phyloP scores from a whole-genome alignment of 2,113 vertebrate genomes.

The Menidia beryllina region DNA sequence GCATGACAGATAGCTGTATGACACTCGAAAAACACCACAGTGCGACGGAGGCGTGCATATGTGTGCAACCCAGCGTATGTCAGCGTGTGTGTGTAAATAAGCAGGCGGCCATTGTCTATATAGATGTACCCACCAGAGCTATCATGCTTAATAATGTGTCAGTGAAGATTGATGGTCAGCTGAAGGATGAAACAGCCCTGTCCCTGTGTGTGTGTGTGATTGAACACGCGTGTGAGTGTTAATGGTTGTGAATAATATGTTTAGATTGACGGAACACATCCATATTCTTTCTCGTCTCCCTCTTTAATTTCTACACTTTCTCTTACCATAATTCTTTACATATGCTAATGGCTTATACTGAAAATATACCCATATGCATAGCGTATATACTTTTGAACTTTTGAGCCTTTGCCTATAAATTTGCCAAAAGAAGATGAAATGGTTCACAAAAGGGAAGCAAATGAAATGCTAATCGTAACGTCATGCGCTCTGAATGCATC shows the following conservation, averaged over 20 bases:
- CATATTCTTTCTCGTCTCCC: not conserved
- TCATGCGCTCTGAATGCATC: not conserved
- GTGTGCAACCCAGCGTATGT: constrained; percentile 21
- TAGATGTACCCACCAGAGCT: constrained; percentile 64
- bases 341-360: not conserved
- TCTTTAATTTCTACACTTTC: not conserved
- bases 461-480: not conserved
- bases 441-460: not conserved
- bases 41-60: constrained; percentile 9
- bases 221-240: constrained; percentile 38
- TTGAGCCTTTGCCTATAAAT: not conserved
- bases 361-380: too few relatives aligned
- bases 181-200: constrained; percentile 47
- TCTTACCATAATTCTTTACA: too few relatives aligned
- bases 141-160: constrained; percentile 80
- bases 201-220: constrained; percentile 31
- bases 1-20: constrained; percentile 45
- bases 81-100: constrained; percentile 48
- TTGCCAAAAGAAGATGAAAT: not conserved
- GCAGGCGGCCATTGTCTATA: constrained; percentile 55
- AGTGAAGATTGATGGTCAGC: constrained; percentile 75
- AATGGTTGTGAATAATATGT: constrained; percentile 9
- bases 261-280: not conserved
- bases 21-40: constrained; percentile 33
- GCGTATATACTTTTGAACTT: not conserved